Base-by-base conservation (phyloP, 2,797 vertebrate species). In the Ctenopoma kingsleyae region DNA sequence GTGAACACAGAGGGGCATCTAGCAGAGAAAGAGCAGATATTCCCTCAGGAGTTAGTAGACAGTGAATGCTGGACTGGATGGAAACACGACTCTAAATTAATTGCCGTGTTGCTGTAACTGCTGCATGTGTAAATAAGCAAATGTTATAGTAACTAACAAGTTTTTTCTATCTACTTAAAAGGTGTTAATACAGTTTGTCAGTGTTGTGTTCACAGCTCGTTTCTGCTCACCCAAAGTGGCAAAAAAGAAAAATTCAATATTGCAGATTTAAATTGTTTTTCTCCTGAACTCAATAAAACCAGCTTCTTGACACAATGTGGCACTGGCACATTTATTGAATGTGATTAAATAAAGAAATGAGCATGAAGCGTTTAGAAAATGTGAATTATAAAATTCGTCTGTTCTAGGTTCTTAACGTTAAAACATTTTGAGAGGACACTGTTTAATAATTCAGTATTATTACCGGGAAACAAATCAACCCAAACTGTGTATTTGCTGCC, bases 181-280 rank as follows among this genome's bases (percentile, higher is more conserved):
- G 15, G 15, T 13, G 9, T 22, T n/a, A 41, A 44, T 44, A 8
- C 5, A 16, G 2, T 7, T 6, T 44, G 17, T 19, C 41, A 44
- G 17, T 44, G 41, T 44, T 41, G 40, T 16, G 40, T 17, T 41
- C 15, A 15, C 40, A 41, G 30, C 30, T 32, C 8, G 30, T 32
- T 32, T 32, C 30, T 9, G 30, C 30, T 32, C 30, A 2, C 30
- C 30, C 1, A 32, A 9, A 32, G 30, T 27, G 25, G 25, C 25
- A 27, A 32, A 9, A 32, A 40, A n/a, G n/a, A n/a, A 23, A 43
- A 27, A 30, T 22, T 6, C 0, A 15, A n/a, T 2, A 6, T 9
- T 19, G 17, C 1, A 15, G 16, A 43, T 25, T 51, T 51, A 41
- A 40, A 63, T 32, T 64, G 30, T 32, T 65, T 67, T 32, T 32